Percentiles rank a stretch among this genome's conserved stretches.
Conservation (phyloP, 2,888 invertebrate genomes). For the Orchesella flavescens region DNA sequence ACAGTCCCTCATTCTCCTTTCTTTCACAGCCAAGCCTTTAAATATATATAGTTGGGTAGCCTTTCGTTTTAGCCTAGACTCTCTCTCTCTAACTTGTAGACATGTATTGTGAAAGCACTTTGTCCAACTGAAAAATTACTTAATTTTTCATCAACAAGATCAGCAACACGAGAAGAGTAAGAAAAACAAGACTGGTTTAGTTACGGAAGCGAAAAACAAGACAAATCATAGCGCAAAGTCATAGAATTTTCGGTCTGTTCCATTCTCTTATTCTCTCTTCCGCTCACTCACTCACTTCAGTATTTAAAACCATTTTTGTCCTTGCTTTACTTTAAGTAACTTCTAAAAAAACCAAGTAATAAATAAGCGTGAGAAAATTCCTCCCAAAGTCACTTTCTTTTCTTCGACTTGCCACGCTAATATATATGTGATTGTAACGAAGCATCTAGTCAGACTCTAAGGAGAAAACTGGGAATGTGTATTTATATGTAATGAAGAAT, state of each 20-base stretch:
- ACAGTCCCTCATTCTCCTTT: neutral
- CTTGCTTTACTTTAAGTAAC: neutral
- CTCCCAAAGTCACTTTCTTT: neutral
- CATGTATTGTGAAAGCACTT: conserved; percentile 15
- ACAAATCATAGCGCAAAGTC: conserved; percentile 10
- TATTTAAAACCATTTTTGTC: neutral
- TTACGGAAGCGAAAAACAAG: neutral
- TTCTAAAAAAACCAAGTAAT: neutral
- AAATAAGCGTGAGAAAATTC: neutral
- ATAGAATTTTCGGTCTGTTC: neutral
- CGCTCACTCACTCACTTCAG: neutral
- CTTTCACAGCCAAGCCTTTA: neutral
- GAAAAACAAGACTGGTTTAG: conserved; percentile 12
- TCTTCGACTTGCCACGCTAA: neutral
- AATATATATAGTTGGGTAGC: neutral
- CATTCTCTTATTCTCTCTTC: neutral
- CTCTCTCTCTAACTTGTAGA: neutral
- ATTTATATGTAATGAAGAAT: conserved; percentile 5
- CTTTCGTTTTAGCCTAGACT: too few species aligned
- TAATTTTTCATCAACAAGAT: conserved; percentile 49
- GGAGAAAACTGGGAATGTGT: neutral
- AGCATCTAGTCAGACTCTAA: neutral
- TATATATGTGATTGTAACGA: neutral
- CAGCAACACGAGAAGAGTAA: conserved; percentile 18
- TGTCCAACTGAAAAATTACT: conserved; percentile 56